Conservation (phyloP, 2,797 vertebrate genomes). For the Parauchenoglanis ngamensis region DNA sequence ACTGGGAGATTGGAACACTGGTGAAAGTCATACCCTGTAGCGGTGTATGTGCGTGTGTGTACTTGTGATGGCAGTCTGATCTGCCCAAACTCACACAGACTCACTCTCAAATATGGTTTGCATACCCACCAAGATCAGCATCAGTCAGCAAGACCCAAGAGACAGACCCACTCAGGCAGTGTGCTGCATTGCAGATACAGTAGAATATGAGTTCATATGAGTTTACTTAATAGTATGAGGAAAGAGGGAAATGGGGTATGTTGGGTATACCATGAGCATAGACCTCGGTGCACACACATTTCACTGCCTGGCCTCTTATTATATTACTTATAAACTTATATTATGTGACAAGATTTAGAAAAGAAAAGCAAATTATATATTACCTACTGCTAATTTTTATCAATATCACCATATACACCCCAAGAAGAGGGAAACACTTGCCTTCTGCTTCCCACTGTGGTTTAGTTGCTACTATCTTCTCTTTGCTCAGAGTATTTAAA, state of each 20-base stretch:
- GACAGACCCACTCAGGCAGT: constrained; percentile 6
- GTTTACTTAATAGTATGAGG: background rate
- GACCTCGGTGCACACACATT: background rate
- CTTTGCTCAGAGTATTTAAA: background rate
- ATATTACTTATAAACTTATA: background rate
- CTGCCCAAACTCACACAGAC: constrained; percentile 16
- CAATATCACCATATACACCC: background rate
- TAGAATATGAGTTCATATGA: constrained; percentile 50
- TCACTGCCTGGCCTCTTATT: background rate
- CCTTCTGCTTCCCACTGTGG: too few species aligned
- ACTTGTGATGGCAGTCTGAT: background rate
- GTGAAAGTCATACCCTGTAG: background rate
- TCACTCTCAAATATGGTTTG: constrained; percentile 13
- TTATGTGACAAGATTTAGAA: background rate
- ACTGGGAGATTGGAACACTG: background rate
- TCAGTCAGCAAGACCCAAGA: constrained; percentile 21
- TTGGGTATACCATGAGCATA: background rate
- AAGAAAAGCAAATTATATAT: background rate
- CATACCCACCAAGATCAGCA: constrained; percentile 22
- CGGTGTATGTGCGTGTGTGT: constrained; percentile 11
- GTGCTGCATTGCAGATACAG: constrained; percentile 77
- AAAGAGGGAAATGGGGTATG: background rate
- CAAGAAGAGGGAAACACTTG: background rate
- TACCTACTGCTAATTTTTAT: background rate
- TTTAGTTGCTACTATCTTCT: background rate